phyloP scores from a whole-genome alignment of 2,888 invertebrate genomes.

The Stegophylla sp. region DNA sequence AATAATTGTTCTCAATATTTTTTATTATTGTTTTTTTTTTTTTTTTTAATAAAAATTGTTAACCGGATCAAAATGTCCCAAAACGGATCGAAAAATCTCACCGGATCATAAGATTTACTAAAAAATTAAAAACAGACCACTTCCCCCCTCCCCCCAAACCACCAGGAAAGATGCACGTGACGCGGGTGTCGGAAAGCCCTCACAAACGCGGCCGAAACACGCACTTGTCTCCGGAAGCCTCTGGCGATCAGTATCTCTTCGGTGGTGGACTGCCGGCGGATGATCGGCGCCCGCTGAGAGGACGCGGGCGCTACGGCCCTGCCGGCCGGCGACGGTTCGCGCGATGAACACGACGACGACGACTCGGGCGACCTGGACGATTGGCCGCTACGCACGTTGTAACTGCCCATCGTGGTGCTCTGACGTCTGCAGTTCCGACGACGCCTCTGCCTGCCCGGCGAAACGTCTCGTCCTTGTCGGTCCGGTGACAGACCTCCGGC shows the following conservation, averaged over 20 bases:
- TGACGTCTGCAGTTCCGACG: slow-evolving; percentile 77
- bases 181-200: too few species aligned
- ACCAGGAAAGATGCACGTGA: too few species aligned
- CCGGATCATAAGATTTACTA: too few species aligned
- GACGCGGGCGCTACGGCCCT: slow-evolving; percentile 61
- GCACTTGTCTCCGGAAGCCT: slow-evolving; percentile 76
- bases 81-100: too few species aligned
- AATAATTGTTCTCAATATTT: too few species aligned
- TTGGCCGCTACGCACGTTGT: slow-evolving; percentile 62
- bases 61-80: too few species aligned
- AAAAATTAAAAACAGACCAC: too few species aligned
- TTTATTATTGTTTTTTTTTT: too few species aligned
- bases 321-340: slow-evolving; percentile 80
- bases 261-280: slow-evolving; percentile 86
- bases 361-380: slow-evolving; percentile 68
- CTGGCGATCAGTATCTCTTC: slow-evolving; percentile 89
- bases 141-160: background rate
- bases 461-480: slow-evolving; percentile 79
- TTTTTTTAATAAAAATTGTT: too few species aligned
- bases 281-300: slow-evolving; percentile 72
- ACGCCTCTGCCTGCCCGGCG: slow-evolving; percentile 76
- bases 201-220: background rate
- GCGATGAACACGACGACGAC: slow-evolving; percentile 76
- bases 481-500: slow-evolving; percentile 76
- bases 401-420: slow-evolving; percentile 67